Percentiles rank a stretch among this genome's conserved stretches.
Conservation (phyloP, 2,113 vertebrate species). For the Gallinago undulata region DNA sequence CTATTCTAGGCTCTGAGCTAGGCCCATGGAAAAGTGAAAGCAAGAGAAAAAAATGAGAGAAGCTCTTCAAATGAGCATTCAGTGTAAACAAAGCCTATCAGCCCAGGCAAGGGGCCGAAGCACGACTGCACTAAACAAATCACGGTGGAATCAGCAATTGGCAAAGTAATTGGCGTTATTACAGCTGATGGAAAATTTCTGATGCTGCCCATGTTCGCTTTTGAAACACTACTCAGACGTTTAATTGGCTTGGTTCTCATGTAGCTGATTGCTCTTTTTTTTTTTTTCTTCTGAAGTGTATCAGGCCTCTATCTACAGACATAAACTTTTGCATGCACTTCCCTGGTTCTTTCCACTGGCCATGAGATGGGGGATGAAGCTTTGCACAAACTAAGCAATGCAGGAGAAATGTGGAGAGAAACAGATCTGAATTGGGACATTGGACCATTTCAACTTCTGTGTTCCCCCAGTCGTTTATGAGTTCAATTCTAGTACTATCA, state of each 20-base stretch:
- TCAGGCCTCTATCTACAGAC: constrained; percentile 8
- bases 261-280: constrained; percentile 73
- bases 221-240: constrained; percentile 69
- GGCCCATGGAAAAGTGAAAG: neutral
- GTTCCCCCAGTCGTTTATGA: neutral
- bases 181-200: constrained; percentile 79
- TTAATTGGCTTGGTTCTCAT: constrained; percentile 75
- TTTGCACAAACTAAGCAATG: neutral
- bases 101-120: constrained; percentile 56
- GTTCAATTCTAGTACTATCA: neutral
- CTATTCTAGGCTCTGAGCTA: neutral
- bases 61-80: constrained; percentile 63
- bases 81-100: constrained; percentile 69
- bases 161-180: constrained; percentile 79
- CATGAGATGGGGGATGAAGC: neutral
- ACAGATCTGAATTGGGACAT: neutral
- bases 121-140: constrained; percentile 72
- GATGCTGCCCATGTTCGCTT: constrained; percentile 69
- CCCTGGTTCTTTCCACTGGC: neutral
- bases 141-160: constrained; percentile 74
- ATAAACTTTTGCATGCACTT: neutral
- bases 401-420: neutral
- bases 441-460: neutral
- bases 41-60: neutral
- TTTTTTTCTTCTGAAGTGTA: constrained; percentile 37